phyloP scores from a whole-genome alignment of 2,888 invertebrate genomes.

The Muscina levida region DNA sequence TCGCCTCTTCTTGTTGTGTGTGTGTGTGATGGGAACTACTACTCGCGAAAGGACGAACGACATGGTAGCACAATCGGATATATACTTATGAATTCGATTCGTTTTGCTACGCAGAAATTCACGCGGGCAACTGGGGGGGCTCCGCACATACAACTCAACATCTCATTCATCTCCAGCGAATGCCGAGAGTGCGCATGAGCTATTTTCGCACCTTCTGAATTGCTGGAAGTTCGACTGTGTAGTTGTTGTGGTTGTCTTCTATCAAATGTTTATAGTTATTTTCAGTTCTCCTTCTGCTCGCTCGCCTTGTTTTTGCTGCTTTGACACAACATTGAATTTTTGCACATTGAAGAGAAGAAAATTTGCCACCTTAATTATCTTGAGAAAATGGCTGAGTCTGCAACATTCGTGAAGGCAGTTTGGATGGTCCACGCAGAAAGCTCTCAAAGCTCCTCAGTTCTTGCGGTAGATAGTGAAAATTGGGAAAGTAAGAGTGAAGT shows the following conservation, averaged over 20 bases:
- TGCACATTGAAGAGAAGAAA: background rate
- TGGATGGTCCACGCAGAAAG: background rate
- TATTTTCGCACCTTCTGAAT: constrained; percentile 5
- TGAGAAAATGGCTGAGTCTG: background rate
- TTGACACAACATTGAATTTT: constrained; percentile 3
- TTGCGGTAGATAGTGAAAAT: background rate
- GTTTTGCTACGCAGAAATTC: too few relatives aligned
- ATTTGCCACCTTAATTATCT: background rate
- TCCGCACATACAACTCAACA: constrained; percentile 14
- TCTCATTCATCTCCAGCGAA: constrained; percentile 31
- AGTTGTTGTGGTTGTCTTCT: background rate
- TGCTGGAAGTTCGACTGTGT: constrained; percentile 18
- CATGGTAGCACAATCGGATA: constrained; percentile 15
- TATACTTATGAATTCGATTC: too few relatives aligned
- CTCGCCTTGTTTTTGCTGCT: background rate
- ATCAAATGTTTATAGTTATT: constrained; percentile 7
- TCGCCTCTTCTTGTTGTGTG: constrained; percentile 12
- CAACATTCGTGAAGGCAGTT: background rate
- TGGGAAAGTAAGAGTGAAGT: background rate
- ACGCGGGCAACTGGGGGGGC: background rate
- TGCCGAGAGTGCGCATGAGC: constrained; percentile 14
- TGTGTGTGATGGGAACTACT: constrained; percentile 31
- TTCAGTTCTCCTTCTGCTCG: background rate
- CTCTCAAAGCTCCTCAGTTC: constrained; percentile 6
- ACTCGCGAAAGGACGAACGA: background rate